phyloP scores from a whole-genome alignment of 2,797 vertebrate species.

The Manis javanica region DNA sequence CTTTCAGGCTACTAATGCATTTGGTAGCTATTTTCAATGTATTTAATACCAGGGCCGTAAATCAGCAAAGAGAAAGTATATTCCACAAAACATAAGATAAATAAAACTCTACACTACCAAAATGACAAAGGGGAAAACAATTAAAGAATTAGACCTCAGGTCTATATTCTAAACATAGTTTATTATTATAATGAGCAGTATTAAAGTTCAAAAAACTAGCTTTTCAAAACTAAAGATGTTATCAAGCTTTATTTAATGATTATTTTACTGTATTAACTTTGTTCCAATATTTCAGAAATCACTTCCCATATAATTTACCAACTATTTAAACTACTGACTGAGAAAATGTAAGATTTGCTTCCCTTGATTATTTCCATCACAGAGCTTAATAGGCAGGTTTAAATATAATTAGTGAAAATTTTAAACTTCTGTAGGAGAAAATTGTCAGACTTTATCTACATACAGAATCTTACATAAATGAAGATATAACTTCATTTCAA shows the following conservation, averaged over 20 bases:
- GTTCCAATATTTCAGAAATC: conserved; percentile 48
- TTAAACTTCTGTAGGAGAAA: conserved; percentile 41
- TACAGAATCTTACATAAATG: neutral
- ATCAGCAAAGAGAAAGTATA: neutral
- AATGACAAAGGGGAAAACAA: neutral
- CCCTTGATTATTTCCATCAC: conserved; percentile 11
- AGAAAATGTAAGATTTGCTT: neutral
- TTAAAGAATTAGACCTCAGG: neutral
- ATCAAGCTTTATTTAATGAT: conserved; percentile 21
- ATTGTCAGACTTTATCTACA: neutral
- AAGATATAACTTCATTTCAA: conserved; percentile 40
- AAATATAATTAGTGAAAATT: conserved; percentile 33
- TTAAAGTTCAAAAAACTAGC: conserved; percentile 46
- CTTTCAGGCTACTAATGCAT: neutral
- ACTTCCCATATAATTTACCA: conserved; percentile 1
- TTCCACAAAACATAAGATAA: neutral
- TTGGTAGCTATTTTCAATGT: conserved; percentile 39
- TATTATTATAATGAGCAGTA: neutral
- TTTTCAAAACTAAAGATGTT: conserved; percentile 37
- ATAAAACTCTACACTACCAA: neutral
- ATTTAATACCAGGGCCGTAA: conserved; percentile 18
- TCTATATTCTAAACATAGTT: neutral
- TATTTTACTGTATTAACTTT: conserved; percentile 35
- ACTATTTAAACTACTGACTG: neutral
- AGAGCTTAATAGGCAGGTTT: neutral